Conservation (phyloP, 2,797 vertebrate genomes). For the Mormyrus hasselquistii region DNA sequence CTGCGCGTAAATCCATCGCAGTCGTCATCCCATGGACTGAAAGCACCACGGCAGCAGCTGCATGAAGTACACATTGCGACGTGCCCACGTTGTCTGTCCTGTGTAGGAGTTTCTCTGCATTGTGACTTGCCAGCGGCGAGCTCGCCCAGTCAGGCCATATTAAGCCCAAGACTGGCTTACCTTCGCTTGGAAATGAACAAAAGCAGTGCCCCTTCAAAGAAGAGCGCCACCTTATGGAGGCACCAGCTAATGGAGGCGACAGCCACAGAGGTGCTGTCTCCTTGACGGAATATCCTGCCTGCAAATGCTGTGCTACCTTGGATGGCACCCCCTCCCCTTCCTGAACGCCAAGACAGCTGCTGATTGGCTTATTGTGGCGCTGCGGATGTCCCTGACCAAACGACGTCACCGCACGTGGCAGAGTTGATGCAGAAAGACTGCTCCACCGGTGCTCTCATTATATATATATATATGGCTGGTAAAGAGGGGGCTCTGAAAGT, state of each 20-base stretch:
- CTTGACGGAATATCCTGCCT: neutral
- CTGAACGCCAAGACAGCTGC: neutral
- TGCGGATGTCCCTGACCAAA: neutral
- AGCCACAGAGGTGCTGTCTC: neutral
- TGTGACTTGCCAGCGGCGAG: conserved; percentile 25
- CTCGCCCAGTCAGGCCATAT: conserved; percentile 29
- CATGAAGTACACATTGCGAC: conserved; percentile 41
- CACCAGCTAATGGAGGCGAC: neutral
- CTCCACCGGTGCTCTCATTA: conserved; percentile 41
- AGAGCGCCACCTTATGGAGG: neutral
- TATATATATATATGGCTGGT: conserved; percentile 40
- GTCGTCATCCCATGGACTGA: conserved; percentile 16
- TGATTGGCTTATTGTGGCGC: neutral
- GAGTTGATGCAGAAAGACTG: conserved; percentile 63
- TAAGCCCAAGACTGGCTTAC: conserved; percentile 1
- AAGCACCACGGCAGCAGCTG: conserved; percentile 29
- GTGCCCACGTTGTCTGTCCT: conserved; percentile 22
- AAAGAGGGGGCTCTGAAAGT: conserved; percentile 87
- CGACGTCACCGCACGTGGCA: neutral
- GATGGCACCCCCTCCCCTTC: neutral
- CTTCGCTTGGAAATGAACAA: neutral
- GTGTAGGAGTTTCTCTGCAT: conserved; percentile 50
- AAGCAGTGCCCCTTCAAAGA: neutral
- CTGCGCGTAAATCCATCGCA: conserved; percentile 28
- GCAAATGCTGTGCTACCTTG: neutral